Percentiles rank a stretch among this genome's conserved stretches.
Conservation (phyloP, 2,113 vertebrate genomes). For the Laticauda laticaudata region DNA sequence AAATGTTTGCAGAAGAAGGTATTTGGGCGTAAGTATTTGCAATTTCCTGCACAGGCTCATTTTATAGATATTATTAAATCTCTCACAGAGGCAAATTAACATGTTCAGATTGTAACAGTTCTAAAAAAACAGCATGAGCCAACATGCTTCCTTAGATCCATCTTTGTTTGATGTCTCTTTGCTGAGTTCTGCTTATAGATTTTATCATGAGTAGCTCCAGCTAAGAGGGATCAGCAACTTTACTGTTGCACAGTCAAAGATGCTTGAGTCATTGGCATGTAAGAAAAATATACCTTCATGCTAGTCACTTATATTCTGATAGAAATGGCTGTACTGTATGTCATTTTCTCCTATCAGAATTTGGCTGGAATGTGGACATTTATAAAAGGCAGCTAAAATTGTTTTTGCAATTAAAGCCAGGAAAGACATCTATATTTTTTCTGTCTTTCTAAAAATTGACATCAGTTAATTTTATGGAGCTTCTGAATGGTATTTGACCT, state of each 20-base stretch:
- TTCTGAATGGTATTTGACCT: not conserved
- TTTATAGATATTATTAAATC: not conserved
- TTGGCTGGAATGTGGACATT: constrained; percentile 77
- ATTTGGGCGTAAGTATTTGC: constrained; percentile 89
- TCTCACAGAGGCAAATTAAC: not conserved
- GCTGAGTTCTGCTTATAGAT: constrained; percentile 73
- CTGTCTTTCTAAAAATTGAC: not conserved
- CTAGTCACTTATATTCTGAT: constrained; percentile 76
- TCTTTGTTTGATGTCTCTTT: constrained; percentile 84
- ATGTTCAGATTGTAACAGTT: not conserved
- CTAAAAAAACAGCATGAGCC: not conserved
- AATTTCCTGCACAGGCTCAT: not conserved
- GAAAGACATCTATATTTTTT: not conserved
- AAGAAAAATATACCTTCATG: constrained; percentile 86
- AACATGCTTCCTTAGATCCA: constrained; percentile 95
- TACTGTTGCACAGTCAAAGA: constrained; percentile 88
- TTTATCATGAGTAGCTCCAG: constrained; percentile 72
- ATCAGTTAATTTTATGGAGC: not conserved
- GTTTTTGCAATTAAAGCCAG: not conserved
- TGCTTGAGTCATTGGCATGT: constrained; percentile 99
- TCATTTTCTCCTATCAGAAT: constrained; percentile 70
- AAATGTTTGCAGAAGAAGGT: constrained; percentile 96
- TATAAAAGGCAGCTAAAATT: not conserved
- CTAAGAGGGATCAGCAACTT: constrained; percentile 81
- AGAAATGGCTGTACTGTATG: constrained; percentile 62